Evolutionary conservation across 2,113 vertebrate species (phyloP).

Genomic region (Oryzias javanicus): DNA sequence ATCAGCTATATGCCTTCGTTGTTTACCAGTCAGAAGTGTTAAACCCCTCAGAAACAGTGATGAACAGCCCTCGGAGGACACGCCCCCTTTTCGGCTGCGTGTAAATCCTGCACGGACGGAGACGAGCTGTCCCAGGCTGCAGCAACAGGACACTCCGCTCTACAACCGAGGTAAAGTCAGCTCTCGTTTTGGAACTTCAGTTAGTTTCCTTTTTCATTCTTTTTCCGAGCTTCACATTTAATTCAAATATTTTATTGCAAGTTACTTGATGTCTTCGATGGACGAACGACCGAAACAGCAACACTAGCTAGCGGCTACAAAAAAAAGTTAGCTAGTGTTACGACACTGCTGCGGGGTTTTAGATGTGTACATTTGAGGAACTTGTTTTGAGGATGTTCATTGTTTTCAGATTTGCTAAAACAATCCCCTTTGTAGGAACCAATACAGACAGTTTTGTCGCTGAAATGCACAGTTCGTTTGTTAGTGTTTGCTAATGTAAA

Average conservation of each 20-base stretch:
- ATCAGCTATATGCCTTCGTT: no score
- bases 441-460: no score
- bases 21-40: no score
- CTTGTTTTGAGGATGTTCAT: background rate
- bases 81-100: conserved; percentile 45
- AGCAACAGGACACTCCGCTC: background rate
- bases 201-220: background rate
- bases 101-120: background rate
- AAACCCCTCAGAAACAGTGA: no score
- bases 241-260: background rate
- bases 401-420: no score
- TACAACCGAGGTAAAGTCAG: conserved; percentile 35
- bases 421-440: no score
- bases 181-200: background rate
- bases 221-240: background rate
- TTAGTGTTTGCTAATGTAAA: no score
- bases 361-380: background rate
- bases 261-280: background rate
- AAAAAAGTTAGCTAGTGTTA: conserved; percentile 13
- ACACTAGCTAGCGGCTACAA: conserved; percentile 28
- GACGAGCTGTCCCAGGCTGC: conserved; percentile 14
- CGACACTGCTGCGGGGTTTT: background rate
- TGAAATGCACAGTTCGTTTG: no score
- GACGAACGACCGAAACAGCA: background rate
- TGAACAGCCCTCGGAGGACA: conserved; percentile 17